Evolutionary conservation across 2,113 vertebrate genomes (phyloP).

Genomic region (Riparia riparia): DNA sequence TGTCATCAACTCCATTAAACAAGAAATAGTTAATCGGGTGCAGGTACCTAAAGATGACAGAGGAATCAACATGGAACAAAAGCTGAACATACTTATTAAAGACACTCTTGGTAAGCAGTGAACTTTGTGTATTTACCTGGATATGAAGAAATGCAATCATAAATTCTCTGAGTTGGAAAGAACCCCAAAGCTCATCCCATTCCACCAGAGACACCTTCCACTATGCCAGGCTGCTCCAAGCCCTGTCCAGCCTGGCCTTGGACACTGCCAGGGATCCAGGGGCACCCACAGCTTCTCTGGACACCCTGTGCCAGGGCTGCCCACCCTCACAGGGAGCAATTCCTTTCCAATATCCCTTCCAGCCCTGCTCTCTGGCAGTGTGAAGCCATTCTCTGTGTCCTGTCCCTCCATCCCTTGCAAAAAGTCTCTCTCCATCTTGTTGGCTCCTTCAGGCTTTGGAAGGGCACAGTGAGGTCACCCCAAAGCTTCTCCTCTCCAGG

Average conservation of each 20-base stretch:
- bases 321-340: background rate
- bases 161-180: background rate
- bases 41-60: constrained; percentile 88
- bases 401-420: background rate
- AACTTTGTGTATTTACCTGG: background rate
- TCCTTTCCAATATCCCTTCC: background rate
- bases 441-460: background rate
- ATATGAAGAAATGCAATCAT: background rate
- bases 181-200: background rate
- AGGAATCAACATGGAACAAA: constrained; percentile 90
- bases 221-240: accelerated
- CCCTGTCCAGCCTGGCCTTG: accelerated
- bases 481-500: background rate
- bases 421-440: background rate
- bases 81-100: constrained; percentile 91
- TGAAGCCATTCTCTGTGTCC: background rate
- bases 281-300: background rate
- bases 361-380: accelerated
- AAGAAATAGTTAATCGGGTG: constrained; percentile 95
- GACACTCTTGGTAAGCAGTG: constrained; percentile 91
- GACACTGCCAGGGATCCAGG: background rate
- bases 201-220: background rate
- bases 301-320: background rate
- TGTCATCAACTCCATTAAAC: constrained; percentile 98
- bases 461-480: accelerated